Base-by-base conservation (phyloP, 1,140 invertebrate genomes). In the Drosophila novamexicana region DNA sequence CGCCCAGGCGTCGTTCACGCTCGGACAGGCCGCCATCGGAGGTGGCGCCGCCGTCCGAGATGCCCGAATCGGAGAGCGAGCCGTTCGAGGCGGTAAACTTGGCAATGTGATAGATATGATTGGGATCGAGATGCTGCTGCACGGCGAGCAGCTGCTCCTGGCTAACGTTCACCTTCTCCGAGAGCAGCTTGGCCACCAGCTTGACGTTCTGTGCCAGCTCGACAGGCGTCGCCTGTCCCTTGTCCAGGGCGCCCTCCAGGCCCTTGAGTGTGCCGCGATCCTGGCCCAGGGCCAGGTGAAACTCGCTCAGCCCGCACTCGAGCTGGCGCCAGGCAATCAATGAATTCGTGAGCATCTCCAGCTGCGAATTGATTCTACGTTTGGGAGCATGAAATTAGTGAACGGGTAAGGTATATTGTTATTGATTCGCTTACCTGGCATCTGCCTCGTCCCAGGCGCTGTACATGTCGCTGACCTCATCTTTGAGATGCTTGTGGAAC, bases 391-490 rank as follows among this genome's bases (percentile, higher is more conserved):
- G 1, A 0, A 0, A 52, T 64, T 54, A 64, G 39, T 14, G 0
- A 3, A 61, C 22, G 0, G 12, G 7, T 7, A 2, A 52, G 18
- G 39, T 9, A 0, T 1, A 22, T 18, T 29, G 39, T 36, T 50
- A 40, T 50, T 7, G 12, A 18, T 10, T 32, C 0, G 56, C 94
- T 94, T 90, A 97, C 96, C 95, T 95, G 92, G 96, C 94, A 92
- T 95, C 94, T 0, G 95, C 94, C 68, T 96, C 96, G 69, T 97
- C 96, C 95, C 96, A 97, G 22, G 96, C 94, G 32, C 95, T 93
- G 72, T 97, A 96, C 73, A 97, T 93, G 52, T 96, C 95, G 53
- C 95, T 94, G 44, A 97, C 94, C 44, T 96, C 95, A 44, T 95
- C 94, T 75, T 96, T 96, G 45, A 97, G 93, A 18, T 94, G 94